phyloP scores from a whole-genome alignment of 2,797 vertebrate species.

The Muscicapa comitata region DNA sequence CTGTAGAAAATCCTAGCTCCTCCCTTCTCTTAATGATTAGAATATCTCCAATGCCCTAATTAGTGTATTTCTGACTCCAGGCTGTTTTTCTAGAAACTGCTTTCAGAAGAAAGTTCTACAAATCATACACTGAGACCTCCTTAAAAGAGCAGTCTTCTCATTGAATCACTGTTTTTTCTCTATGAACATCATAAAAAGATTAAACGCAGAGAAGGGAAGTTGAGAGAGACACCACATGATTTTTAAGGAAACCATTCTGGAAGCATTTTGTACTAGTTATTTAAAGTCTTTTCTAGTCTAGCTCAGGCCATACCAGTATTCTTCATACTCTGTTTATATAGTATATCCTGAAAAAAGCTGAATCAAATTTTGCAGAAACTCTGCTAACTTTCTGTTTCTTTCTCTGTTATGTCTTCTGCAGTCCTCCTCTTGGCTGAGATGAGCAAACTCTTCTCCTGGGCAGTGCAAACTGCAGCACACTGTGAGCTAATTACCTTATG shows the following conservation, averaged over 20 bases:
- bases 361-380: not conserved
- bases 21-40: not conserved
- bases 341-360: not conserved
- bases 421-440: not conserved
- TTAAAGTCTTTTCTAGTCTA: not conserved
- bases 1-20: not conserved
- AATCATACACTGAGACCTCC: not conserved
- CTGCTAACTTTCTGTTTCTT: not conserved
- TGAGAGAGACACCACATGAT: not conserved
- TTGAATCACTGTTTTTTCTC: not conserved
- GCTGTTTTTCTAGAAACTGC: not conserved
- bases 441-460: not conserved
- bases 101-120: not conserved
- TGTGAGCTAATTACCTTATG: slow-evolving; percentile 49
- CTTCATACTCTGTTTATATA: not conserved
- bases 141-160: not conserved
- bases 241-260: not conserved
- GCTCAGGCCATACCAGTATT: not conserved
- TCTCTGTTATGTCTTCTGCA: not conserved
- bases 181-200: not conserved
- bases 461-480: not conserved
- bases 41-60: not conserved
- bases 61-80: not conserved
- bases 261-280: not conserved
- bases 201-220: not conserved